phyloP scores from a whole-genome alignment of 2,888 invertebrate genomes.

The Meteorus colon region DNA sequence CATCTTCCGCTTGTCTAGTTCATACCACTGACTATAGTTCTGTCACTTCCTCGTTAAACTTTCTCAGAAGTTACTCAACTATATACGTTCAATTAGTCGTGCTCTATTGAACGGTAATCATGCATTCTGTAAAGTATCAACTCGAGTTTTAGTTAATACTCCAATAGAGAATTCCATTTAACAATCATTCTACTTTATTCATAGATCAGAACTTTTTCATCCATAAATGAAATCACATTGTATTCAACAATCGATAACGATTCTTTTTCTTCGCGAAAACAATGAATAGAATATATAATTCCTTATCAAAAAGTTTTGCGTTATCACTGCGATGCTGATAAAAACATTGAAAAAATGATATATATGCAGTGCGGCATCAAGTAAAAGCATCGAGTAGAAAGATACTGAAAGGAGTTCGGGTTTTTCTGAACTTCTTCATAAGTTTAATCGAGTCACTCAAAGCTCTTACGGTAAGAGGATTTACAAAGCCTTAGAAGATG shows the following conservation, averaged over 20 bases:
- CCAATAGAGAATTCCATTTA: not conserved
- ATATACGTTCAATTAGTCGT: constrained; percentile 6
- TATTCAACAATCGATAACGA: not conserved
- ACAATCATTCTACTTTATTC: not conserved
- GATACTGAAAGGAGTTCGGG: constrained; percentile 21
- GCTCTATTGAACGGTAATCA: constrained; percentile 15
- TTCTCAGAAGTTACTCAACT: constrained; percentile 5
- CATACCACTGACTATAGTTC: not conserved
- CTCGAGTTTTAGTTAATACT: not conserved
- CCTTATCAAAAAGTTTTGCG: constrained; percentile 1
- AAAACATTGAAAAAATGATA: constrained; percentile 13
- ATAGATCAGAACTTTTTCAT: not conserved
- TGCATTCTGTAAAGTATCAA: not conserved
- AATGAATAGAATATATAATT: not conserved
- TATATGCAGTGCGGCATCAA: constrained; percentile 16
- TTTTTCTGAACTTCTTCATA: constrained; percentile 57
- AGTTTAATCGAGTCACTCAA: constrained; percentile 60
- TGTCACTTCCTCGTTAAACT: constrained; percentile 1
- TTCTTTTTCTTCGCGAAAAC: not conserved
- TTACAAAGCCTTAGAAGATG: not conserved
- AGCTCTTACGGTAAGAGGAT: constrained; percentile 26
- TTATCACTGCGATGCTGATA: constrained; percentile 1
- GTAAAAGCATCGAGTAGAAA: constrained; percentile 24
- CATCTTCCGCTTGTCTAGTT: not conserved
- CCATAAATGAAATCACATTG: not conserved